These are phyloP conservation scores for Mustela lutreola DNA, from an alignment of 2,113 vertebrate species.

Conservation along the genomic window DNA sequence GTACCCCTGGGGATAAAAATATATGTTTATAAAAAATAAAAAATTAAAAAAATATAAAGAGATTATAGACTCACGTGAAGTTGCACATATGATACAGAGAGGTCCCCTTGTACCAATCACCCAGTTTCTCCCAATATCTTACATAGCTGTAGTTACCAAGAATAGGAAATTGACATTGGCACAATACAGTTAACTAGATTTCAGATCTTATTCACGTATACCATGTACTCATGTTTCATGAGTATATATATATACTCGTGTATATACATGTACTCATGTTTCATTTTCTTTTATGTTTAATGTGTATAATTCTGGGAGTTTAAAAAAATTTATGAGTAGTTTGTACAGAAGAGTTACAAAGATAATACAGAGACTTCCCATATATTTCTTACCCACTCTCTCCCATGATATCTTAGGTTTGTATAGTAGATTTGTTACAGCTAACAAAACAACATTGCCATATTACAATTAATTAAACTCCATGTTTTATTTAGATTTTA, in stretches of 20 bases:
- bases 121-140: not conserved
- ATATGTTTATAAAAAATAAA: too few species aligned
- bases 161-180: not conserved
- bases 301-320: not conserved
- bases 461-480: not conserved
- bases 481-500: not conserved
- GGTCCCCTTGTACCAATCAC: not conserved
- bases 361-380: not conserved
- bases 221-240: conserved; percentile 26
- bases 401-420: not conserved
- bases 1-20: too few species aligned
- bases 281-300: not conserved
- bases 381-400: not conserved
- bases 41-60: not conserved
- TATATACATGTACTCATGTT: not conserved
- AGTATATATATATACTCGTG: too few species aligned
- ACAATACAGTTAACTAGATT: not conserved
- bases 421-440: not conserved
- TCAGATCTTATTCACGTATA: not conserved
- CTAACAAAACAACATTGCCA: not conserved
- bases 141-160: not conserved
- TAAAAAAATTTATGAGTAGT: not conserved
- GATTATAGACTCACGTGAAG: not conserved
- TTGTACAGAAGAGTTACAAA: conserved; percentile 7
- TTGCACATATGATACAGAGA: not conserved